These are phyloP conservation scores for Cosmopolites sordidus DNA, from an alignment of 2,888 invertebrate genomes.

Conservation along the genomic window DNA sequence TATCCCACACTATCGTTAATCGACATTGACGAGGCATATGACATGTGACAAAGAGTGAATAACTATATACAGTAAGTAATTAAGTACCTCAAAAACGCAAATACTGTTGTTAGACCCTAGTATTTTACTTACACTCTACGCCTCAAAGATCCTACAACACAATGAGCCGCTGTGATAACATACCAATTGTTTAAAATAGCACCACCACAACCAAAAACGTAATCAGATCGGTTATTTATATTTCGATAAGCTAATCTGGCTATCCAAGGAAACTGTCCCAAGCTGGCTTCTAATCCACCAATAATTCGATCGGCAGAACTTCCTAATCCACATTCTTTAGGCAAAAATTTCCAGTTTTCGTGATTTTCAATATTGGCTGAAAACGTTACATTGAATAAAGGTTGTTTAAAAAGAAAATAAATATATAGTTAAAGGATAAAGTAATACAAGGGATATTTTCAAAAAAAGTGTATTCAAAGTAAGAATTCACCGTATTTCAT, in stretches of 20 bases:
- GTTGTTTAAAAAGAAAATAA: no score
- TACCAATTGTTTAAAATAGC: slow-evolving; percentile 64
- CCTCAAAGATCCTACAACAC: slow-evolving; percentile 39
- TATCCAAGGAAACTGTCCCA: slow-evolving; percentile 64
- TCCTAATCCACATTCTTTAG: slow-evolving; percentile 26
- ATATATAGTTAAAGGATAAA: no score
- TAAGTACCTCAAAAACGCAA: no score
- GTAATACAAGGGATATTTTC: no score
- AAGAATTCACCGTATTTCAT: no score
- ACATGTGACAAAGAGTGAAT: no score
- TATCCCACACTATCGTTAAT: no score
- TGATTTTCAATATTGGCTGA: slow-evolving; percentile 1
- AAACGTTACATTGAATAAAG: no score
- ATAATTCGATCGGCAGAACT: slow-evolving; percentile 56
- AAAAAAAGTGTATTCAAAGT: no score
- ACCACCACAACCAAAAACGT: slow-evolving; percentile 57
- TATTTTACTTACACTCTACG: slow-evolving; percentile 16
- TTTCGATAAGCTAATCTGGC: slow-evolving; percentile 53
- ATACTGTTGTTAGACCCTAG: no score
- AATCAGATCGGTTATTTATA: slow-evolving; percentile 36
- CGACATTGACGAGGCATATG: no score
- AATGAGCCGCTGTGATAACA: slow-evolving; percentile 71
- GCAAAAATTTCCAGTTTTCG: slow-evolving; percentile 14
- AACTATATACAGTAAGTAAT: no score
- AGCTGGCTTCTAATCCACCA: slow-evolving; percentile 55